Evolutionary conservation across 2,113 vertebrate genomes (phyloP).

Genomic region (Nansenia antarctica): DNA sequence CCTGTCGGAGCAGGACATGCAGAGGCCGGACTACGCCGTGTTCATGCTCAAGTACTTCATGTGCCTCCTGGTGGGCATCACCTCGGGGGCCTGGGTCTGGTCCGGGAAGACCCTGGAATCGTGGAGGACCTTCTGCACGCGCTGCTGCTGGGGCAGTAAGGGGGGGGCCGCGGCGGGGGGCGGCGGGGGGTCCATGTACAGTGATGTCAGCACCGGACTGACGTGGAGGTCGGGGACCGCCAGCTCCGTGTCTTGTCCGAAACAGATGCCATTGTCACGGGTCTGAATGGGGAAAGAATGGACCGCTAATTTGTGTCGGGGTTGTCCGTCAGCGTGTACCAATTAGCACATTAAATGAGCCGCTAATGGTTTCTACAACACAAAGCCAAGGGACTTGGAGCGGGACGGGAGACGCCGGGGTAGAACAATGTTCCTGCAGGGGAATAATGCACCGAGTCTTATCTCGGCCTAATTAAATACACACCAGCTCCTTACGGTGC

Average conservation of each 20-base stretch:
- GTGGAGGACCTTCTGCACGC: slow-evolving; percentile 92
- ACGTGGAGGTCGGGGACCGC: slow-evolving; percentile 97
- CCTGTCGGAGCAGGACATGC: slow-evolving; percentile 83
- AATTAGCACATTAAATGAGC: slow-evolving; percentile 88
- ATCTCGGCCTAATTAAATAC: slow-evolving; percentile 52
- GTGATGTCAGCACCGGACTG: slow-evolving; percentile 94
- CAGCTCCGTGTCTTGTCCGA: slow-evolving; percentile 96
- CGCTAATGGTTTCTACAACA: slow-evolving; percentile 83
- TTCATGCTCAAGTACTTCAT: slow-evolving; percentile 99
- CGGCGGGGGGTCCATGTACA: slow-evolving; percentile 97
- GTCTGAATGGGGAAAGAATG: slow-evolving; percentile 81
- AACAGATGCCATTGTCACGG: slow-evolving; percentile 98
- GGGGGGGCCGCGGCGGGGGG: too few species aligned
- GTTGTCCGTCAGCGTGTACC: slow-evolving; percentile 71
- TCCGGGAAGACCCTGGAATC: slow-evolving; percentile 96
- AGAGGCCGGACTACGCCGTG: slow-evolving; percentile 91
- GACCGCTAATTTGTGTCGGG: slow-evolving; percentile 65
- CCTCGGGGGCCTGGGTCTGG: slow-evolving; percentile 98
- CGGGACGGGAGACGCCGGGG: too few species aligned
- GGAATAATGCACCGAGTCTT: slow-evolving; percentile 51
- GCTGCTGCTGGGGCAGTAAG: slow-evolving; percentile 97
- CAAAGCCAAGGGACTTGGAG: too few species aligned
- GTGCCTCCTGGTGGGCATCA: slow-evolving; percentile 98
- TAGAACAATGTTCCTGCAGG: slow-evolving; percentile 63
- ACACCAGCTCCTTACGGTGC: slow-evolving; percentile 34